Conservation (phyloP, 2,113 vertebrate species). For the Campylorhamphus procurvoides region DNA sequence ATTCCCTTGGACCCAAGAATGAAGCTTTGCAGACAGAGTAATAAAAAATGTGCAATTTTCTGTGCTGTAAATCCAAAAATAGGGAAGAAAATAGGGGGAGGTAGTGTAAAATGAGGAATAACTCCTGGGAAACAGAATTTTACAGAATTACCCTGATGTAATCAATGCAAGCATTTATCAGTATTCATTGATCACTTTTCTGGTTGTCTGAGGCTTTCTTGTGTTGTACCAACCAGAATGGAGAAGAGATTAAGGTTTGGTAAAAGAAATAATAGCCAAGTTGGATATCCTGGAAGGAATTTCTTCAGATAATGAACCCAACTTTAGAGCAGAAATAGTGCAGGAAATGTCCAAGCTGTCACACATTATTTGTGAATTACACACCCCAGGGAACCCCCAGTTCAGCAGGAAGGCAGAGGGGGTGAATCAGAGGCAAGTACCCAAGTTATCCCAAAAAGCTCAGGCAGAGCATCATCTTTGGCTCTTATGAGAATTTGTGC, state of each 20-base stretch:
- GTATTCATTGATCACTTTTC: too few species aligned
- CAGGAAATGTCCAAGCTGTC: neutral
- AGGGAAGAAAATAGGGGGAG: neutral
- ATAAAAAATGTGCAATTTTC: neutral
- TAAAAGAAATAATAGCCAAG: neutral
- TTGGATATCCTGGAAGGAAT: neutral
- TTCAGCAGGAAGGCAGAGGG: accelerated
- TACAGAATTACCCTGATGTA: neutral
- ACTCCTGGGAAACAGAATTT: neutral
- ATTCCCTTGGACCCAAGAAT: neutral
- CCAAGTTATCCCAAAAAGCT: neutral
- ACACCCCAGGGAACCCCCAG: neutral
- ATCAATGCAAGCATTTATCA: neutral
- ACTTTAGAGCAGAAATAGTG: neutral
- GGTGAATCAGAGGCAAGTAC: neutral
- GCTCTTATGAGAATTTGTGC: neutral
- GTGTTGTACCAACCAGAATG: neutral
- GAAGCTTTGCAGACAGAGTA: neutral
- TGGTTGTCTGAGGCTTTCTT: neutral
- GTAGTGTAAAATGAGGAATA: neutral
- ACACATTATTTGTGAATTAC: neutral
- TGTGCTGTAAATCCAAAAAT: neutral
- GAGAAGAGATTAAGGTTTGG: neutral
- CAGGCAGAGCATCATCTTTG: neutral
- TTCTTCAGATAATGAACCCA: neutral